A percentile compares a stretch with the other conserved stretches of the same genome.
phyloP scores from a whole-genome alignment of 2,888 invertebrate species.

The Amphipyra tragopoginis region DNA sequence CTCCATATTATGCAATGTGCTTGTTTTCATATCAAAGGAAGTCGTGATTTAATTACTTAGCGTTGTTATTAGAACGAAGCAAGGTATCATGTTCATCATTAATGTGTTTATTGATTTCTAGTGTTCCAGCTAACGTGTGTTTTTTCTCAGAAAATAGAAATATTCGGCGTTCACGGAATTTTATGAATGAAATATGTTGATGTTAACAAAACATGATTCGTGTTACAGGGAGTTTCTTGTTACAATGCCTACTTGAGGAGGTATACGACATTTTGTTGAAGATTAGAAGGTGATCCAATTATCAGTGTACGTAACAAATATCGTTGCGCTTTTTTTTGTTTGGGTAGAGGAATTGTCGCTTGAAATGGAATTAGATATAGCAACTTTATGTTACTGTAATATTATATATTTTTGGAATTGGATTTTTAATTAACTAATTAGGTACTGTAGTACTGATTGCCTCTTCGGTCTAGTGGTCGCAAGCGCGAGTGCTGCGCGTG shows the following conservation, averaged over 20 bases:
- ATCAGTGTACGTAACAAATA: conserved; percentile 24
- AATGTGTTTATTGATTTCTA: conserved; percentile 42
- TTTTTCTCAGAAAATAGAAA: conserved; percentile 51
- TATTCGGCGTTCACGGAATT: conserved; percentile 40
- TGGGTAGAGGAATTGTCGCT: neutral
- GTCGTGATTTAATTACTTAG: conserved; percentile 40
- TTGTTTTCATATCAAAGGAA: conserved; percentile 45
- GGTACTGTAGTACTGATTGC: too few species aligned
- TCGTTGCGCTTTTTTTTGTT: conserved; percentile 7
- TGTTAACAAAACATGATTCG: conserved; percentile 26
- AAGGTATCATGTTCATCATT: conserved; percentile 51
- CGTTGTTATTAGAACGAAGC: conserved; percentile 34
- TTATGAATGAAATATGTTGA: conserved; percentile 51
- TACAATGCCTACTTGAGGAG: conserved; percentile 30
- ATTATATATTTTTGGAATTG: too few species aligned
- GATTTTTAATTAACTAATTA: too few species aligned
- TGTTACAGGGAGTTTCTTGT: conserved; percentile 36
- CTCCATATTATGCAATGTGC: conserved; percentile 8
- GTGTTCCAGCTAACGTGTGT: conserved; percentile 32
- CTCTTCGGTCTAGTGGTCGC: too few species aligned
- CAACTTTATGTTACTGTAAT: too few species aligned
- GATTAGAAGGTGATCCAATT: conserved; percentile 52
- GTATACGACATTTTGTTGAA: conserved; percentile 33
- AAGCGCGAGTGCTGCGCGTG: too few species aligned
- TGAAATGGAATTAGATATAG: too few species aligned